Base-by-base conservation (phyloP, 1,140 invertebrate species). In the Gryon sp. region DNA sequence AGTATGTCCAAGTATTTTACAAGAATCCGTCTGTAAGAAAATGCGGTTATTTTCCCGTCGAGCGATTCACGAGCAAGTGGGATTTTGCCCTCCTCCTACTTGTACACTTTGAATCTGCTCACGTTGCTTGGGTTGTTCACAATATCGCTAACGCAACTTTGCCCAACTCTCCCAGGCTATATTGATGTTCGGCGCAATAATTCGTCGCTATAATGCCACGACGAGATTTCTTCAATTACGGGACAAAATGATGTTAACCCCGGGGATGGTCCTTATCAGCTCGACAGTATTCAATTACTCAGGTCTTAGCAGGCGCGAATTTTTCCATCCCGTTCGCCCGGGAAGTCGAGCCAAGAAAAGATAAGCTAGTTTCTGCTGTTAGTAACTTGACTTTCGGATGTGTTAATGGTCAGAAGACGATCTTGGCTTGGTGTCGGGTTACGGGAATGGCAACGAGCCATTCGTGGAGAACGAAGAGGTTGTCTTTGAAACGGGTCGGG, bases 1-100 rank as follows among this genome's bases (percentile, higher is more conserved):
- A 84, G 70, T 82, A 82, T 80, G 80, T 80, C 80, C 78, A 84
- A 83, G 76, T 81, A 85, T 83, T 84, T 84, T 80, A 83, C 75
- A 82, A 84, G 76, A 80, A 76, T 80, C 68, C 76, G 32, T 77
- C 72, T 63, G 68, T 74, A 76, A 80, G 53, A 63, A 79, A 80
- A 83, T 83, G 78, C 80, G 28, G 48, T 70, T 80, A 79, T 83
- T 83, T 83, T 81, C 75, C 32, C 62, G 72, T 70, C 57, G 74
- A 78, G 55, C 76, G 78, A 79, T 68, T 80, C 66, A 34, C 62
- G 52, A 73, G 41, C 66, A 66, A 60, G 55, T 63, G 38, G 57
- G n/a, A n/a, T 74, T 60, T 65, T 41, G 22, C 1, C 14, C 19
- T 20, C 16, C n/a, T 12, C 48, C 24, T 15, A 28, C 20, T 15